Conservation (phyloP, 2,113 vertebrate species). For the Megaleporinus macrocephalus region DNA sequence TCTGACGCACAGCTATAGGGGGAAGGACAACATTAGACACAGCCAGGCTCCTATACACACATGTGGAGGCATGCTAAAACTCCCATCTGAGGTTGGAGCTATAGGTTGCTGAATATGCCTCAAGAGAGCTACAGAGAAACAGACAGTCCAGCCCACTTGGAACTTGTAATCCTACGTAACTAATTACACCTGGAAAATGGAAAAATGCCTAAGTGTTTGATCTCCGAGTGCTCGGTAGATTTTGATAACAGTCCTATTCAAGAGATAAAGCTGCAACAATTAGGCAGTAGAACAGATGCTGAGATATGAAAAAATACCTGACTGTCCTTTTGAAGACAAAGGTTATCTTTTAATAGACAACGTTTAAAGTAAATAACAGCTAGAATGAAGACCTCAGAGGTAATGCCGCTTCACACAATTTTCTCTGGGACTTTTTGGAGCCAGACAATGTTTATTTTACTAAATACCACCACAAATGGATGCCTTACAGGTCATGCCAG, state of each 20-base stretch:
- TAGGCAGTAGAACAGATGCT: neutral
- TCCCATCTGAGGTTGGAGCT: conserved; percentile 38
- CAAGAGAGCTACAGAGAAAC: conserved; percentile 12
- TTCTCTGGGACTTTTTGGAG: too few relatives aligned
- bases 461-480: neutral
- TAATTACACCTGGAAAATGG: conserved; percentile 9
- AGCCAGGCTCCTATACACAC: conserved; percentile 3
- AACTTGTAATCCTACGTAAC: conserved; percentile 37
- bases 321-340: too few relatives aligned
- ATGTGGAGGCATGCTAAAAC: conserved; percentile 48
- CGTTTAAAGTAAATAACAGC: too few relatives aligned
- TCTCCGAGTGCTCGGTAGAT: neutral
- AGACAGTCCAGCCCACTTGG: conserved; percentile 29
- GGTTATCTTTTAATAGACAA: too few relatives aligned
- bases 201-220: conserved; percentile 6
- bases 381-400: too few relatives aligned
- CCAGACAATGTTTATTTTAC: neutral
- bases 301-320: too few relatives aligned
- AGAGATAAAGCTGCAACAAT: neutral
- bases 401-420: too few relatives aligned
- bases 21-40: conserved; percentile 21
- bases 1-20: conserved; percentile 33
- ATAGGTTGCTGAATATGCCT: conserved; percentile 46
- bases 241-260: neutral
- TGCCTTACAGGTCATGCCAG: neutral